Conservation (phyloP, 2,888 invertebrate species). For the Drosophila lutescens region DNA sequence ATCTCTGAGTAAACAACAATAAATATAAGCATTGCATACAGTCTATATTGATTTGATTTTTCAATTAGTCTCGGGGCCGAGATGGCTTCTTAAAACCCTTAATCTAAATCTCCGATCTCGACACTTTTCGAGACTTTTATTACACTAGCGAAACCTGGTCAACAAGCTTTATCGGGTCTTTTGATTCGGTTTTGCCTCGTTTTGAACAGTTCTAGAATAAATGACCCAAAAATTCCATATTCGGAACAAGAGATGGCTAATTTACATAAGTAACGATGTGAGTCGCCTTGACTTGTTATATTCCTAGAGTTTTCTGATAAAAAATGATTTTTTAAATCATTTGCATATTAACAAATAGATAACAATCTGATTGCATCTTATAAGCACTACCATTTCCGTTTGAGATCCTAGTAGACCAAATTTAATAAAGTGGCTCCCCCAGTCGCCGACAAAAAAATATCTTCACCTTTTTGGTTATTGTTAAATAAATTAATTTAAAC, state of each 20-base stretch:
- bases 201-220: conserved; percentile 11
- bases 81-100: conserved; percentile 3
- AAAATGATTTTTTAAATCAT: background rate
- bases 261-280: conserved; percentile 25
- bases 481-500: background rate
- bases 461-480: background rate
- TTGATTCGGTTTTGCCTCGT: background rate
- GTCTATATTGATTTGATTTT: conserved; percentile 8
- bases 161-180: conserved; percentile 14
- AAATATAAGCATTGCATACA: conserved; percentile 27
- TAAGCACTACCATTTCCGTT: background rate
- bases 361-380: background rate
- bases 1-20: conserved; percentile 29
- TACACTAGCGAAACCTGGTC: conserved; percentile 19
- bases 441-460: background rate
- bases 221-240: conserved; percentile 6
- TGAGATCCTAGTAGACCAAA: background rate
- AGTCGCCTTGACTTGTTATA: conserved; percentile 10
- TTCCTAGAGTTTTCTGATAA: conserved; percentile 6
- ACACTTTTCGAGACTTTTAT: conserved; percentile 19
- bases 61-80: conserved; percentile 32
- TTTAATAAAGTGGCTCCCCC: background rate
- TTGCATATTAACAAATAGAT: conserved; percentile 18
- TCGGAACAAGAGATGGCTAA: background rate
- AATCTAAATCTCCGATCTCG: conserved; percentile 1